Conservation (phyloP, 2,797 vertebrate species). For the Acrossocheilus wenchowensis region DNA sequence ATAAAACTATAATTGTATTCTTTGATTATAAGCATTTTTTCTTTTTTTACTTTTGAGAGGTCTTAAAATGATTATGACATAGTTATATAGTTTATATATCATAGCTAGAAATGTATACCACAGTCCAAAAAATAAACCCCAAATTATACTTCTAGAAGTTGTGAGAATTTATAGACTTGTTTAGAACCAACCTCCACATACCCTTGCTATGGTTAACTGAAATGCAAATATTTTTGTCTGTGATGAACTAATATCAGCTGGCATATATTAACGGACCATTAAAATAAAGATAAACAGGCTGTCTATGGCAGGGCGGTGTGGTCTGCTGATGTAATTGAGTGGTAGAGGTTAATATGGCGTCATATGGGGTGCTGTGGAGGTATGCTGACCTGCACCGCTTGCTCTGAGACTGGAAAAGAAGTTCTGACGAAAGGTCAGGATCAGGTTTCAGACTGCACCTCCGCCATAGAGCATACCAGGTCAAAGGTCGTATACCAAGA, state of each 20-base stretch:
- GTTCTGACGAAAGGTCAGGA: slow-evolving; percentile 46
- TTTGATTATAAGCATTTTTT: background rate
- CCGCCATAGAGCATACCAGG: slow-evolving; percentile 67
- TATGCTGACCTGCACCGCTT: slow-evolving; percentile 41
- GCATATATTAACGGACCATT: slow-evolving; percentile 16
- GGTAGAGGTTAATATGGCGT: slow-evolving; percentile 49
- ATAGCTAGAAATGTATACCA: background rate
- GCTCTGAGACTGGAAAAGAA: slow-evolving; percentile 68
- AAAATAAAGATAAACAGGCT: slow-evolving; percentile 41
- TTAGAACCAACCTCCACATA: background rate
- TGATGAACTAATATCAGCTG: slow-evolving; percentile 43
- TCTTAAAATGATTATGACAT: too few relatives aligned
- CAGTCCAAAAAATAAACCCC: background rate
- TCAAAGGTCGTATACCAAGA: slow-evolving; percentile 78
- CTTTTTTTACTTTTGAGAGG: too few relatives aligned
- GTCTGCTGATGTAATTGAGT: slow-evolving; percentile 45
- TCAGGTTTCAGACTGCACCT: slow-evolving; percentile 71
- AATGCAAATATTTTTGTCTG: slow-evolving; percentile 17
- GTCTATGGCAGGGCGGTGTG: slow-evolving; percentile 22
- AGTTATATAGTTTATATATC: background rate
- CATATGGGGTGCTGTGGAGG: slow-evolving; percentile 47
- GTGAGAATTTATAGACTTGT: background rate
- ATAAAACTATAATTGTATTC: background rate
- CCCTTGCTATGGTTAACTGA: background rate
- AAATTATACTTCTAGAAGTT: background rate